A percentile compares a stretch with the other conserved stretches of the same genome.
Conservation (phyloP, 2,113 vertebrate genomes). For the Tursiops truncatus region DNA sequence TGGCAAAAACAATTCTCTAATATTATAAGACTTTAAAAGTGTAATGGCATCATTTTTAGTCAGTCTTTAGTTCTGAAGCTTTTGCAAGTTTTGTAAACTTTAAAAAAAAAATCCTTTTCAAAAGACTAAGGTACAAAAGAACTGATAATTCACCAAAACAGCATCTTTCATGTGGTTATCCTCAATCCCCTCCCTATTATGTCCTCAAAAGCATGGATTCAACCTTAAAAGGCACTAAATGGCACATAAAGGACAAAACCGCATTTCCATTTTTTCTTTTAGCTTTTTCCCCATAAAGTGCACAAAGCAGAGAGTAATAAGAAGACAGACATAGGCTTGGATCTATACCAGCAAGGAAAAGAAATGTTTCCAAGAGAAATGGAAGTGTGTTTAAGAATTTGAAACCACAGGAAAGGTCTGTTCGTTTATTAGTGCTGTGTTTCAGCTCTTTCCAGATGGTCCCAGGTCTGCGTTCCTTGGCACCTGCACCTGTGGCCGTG, state of each 20-base stretch:
- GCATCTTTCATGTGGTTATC: not conserved
- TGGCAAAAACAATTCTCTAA: conserved; percentile 13
- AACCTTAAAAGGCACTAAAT: conserved; percentile 75
- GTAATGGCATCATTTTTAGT: conserved; percentile 19
- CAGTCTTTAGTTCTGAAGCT: conserved; percentile 46
- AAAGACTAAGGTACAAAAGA: not conserved
- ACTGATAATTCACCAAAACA: not conserved
- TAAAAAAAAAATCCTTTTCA: not conserved
- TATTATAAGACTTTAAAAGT: not conserved
- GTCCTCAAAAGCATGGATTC: not conserved
- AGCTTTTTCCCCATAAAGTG: conserved; percentile 74
- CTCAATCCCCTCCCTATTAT: not conserved
- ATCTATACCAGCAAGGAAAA: conserved; percentile 59
- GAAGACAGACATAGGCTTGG: not conserved
- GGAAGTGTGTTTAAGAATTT: not conserved
- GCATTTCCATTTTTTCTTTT: not conserved
- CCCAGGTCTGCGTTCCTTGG: not conserved
- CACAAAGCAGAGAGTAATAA: conserved; percentile 65
- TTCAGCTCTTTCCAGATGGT: not conserved
- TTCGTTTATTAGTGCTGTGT: conserved; percentile 37
- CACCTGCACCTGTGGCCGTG: not conserved
- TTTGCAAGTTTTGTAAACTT: conserved; percentile 59
- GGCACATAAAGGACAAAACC: conserved; percentile 61
- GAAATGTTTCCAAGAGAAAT: conserved; percentile 41
- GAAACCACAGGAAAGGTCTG: not conserved